Evolutionary conservation across 2,797 vertebrate genomes (phyloP), one percentile per base, ranked within the genome.

Genomic region (Vultur gryphus): DNA sequence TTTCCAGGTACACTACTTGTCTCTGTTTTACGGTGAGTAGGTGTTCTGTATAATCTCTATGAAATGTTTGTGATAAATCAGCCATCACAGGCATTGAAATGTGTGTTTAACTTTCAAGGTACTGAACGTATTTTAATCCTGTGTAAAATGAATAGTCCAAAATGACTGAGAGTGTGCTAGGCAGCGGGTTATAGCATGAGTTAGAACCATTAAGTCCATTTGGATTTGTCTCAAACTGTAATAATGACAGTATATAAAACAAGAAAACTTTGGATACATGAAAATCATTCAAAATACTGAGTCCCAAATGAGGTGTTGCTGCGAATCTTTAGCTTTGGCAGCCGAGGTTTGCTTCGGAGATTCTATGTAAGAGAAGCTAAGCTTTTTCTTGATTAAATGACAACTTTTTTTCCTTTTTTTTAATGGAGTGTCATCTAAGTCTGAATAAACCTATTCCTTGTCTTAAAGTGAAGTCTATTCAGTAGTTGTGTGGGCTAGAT

Each of bases 151-250:
- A 54, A 18, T n/a, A 14, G 8, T 54, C 71, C 21, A 51, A 48
- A 80, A 31, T 58, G 23, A 9, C 41, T 58, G 51, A 46, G 24
- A 55, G 35, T 35, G 48, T 93, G 15, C 14, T 70, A 70, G 46
- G 54, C 18, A 57, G 17, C 0, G 0, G 33, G 14, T 90, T 64
- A 18, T 29, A 54, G 35, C 13, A 16, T 2, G 1, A 51, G 10
- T 58, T 55, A 44, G 9, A 46, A 25, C 59, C 4, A 11, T 43
- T 35, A 62, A 73, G 10, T 77, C 7, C 10, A 7, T 57, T 61
- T 85, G 8, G 10, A 35, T 44, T 76, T 46, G 9, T 61, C 57
- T 77, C 33, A 25, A 19, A 31, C 20, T 55, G 16, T 66, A 75
- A 26, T 55, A 70, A 55, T 52, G 52, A 39, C 33, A 35, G 3